Base-by-base conservation (phyloP, 92 coral and sea anemone genomes). In the Parazoanthus swiftii region DNA sequence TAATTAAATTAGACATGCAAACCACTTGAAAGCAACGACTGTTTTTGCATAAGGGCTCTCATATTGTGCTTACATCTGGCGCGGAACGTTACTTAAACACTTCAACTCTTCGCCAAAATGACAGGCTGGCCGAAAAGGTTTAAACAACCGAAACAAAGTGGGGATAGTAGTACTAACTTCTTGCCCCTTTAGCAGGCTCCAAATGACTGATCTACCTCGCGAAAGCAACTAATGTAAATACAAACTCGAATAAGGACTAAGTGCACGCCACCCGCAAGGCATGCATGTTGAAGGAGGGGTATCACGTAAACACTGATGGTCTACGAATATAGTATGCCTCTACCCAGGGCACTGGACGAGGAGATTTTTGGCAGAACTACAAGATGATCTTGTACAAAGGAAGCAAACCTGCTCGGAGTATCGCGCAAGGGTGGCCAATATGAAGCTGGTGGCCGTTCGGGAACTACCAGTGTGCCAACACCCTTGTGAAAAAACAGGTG, bases 281-380 rank as follows among this genome's bases (percentile, higher is more conserved):
- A 29, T 29, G 33, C 33, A 29, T 29, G 33, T 29, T 29, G 33
- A 29, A 29, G 33, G 33, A 29, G 33, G 33, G 33, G 33, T 29
- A 29, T 29, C 33, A 29, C 33, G 33, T 29, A 29, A 29, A 29
- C 33, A 29, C 33, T 29, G 33, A 29, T 29, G 33, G 33, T 29
- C 33, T 29, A 29, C 33, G 33, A 29, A 29, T 29, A 29, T 29
- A 29, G 33, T 29, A 29, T 29, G 33, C 33, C 33, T 29, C 33
- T 29, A 29, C 23, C 88, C 88, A 33, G 88, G 88, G n/a, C 88
- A 85, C 65, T 67, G 37, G 35, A 67, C 35, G 23, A 85, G 39
- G 80, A 85, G 82, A 67, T 25, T 56, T 29, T 67, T 18, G 88
- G 51, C n/a, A 85, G 46, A 11, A 20, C 9, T 15, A 20, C 26